Evolutionary conservation across 2,797 vertebrate species (phyloP), one percentile per base, ranked within the genome.

Genomic region (Pterois miles): DNA sequence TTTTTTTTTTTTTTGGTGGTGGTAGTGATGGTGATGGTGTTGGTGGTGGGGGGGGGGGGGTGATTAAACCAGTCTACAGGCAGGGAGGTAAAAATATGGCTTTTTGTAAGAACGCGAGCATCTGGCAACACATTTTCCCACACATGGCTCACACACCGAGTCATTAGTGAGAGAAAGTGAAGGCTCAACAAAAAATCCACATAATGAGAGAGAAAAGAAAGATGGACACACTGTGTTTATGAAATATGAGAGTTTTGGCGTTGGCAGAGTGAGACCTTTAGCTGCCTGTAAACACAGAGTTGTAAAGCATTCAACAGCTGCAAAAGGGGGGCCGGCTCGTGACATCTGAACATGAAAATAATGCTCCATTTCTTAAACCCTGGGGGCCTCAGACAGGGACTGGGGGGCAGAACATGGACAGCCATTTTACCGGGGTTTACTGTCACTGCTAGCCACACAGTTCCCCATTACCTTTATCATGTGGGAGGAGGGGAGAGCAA

Each of bases 301-400:
- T 94, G 93, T 93, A 88, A 90, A 94, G 91, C 91, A 90, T 94
- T 95, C 92, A 96, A 96, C 97, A 98, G 97, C 97, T 98, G 97
- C 96, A 96, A 90, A 95, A 91, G 90, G 27, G 48, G 92, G 95
- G 93, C 92, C 91, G 94, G 69, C 92, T 85, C 71, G 81, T 95
- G 93, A 94, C 93, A 93, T 95, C 85, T 92, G 90, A 83, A 89
- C 91, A 85, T 84, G 93, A 93, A 93, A 94, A 93, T 92, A 92
- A 95, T 93, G 91, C 91, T 94, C 82, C 56, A 93, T 95, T 96
- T 96, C 94, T 93, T 94, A 88, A 95, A 93, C 84, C 83, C 89
- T 43, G 73, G 81, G 89, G 91, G 90, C 87, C 92, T 84, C 66
- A 46, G 43, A 84, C 74, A 85, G 8, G 5, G 67, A 46, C 43